Conservation (phyloP, 2,888 invertebrate species). For the Scotopteryx bipunctaria region DNA sequence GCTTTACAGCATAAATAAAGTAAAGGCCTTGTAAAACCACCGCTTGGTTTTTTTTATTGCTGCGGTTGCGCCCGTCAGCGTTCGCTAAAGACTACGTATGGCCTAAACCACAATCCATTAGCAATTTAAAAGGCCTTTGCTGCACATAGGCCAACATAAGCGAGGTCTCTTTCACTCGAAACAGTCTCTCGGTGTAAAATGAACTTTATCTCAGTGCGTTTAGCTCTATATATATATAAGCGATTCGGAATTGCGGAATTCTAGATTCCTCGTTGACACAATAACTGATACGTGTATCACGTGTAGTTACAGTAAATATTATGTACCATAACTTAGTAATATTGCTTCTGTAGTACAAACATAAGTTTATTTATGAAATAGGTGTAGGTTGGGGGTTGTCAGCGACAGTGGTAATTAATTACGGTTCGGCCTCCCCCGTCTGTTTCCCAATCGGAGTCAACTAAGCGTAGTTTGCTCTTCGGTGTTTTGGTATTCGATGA, state of each 20-base stretch:
- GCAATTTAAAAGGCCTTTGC: slow-evolving; percentile 23
- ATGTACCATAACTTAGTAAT: not conserved
- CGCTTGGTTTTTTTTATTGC: slow-evolving; percentile 17
- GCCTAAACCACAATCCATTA: slow-evolving; percentile 30
- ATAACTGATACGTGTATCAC: not conserved
- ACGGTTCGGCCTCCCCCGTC: slow-evolving; percentile 58
- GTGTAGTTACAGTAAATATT: not conserved
- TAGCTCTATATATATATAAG: not conserved
- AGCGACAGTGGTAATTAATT: slow-evolving; percentile 78
- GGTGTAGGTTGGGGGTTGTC: slow-evolving; percentile 66
- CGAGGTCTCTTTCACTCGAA: not conserved
- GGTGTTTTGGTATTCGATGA: slow-evolving; percentile 63
- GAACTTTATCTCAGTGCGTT: not conserved
- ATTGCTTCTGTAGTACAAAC: slow-evolving; percentile 22
- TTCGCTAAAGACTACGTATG: slow-evolving; percentile 27
- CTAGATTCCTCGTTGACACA: too few relatives aligned
- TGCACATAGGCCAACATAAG: slow-evolving; percentile 15
- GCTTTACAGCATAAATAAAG: not conserved
- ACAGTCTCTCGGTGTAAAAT: not conserved
- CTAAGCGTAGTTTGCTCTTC: slow-evolving; percentile 64
- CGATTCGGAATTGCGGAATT: too few relatives aligned
- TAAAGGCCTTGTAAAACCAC: slow-evolving; percentile 9
- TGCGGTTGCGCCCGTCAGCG: slow-evolving; percentile 26
- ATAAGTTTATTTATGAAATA: slow-evolving; percentile 62
- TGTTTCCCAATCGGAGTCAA: slow-evolving; percentile 65